Percentiles rank a stretch among this genome's conserved stretches.
Evolutionary conservation across 2,113 vertebrate genomes (phyloP).

Genomic region (Callospermophilus lateralis): DNA sequence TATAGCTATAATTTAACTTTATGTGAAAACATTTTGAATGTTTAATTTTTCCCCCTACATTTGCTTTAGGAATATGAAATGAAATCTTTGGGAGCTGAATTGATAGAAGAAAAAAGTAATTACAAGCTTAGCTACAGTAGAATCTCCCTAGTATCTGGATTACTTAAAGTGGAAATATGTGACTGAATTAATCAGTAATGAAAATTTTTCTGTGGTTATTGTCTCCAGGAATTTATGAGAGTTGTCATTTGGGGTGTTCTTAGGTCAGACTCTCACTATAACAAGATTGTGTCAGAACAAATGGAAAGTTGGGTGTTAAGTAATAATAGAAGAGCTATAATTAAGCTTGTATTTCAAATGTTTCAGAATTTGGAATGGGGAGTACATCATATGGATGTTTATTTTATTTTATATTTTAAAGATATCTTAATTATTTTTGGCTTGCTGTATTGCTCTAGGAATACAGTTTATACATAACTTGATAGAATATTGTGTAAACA

Average conservation of each 20-base stretch:
- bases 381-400: background rate
- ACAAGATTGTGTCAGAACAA: constrained; percentile 48
- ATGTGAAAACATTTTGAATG: constrained; percentile 71
- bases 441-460: background rate
- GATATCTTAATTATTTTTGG: background rate
- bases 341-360: background rate
- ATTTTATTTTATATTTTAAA: constrained; percentile 55
- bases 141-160: constrained; percentile 43
- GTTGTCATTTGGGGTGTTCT: constrained; percentile 33
- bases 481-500: constrained; percentile 22
- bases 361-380: constrained; percentile 55
- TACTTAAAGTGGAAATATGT: constrained; percentile 60
- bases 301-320: background rate
- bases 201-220: constrained; percentile 40
- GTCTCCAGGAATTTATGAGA: constrained; percentile 46
- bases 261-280: background rate
- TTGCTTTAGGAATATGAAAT: constrained; percentile 70
- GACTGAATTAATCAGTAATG: constrained; percentile 43
- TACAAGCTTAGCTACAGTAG: constrained; percentile 56
- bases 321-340: background rate
- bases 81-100: constrained; percentile 60
- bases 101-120: constrained; percentile 62
- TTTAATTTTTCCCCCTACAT: constrained; percentile 29
- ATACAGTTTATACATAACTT: background rate
- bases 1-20: constrained; percentile 69